Base-by-base conservation (phyloP, 1,140 invertebrate genomes). In the Zaprionus taronus region DNA sequence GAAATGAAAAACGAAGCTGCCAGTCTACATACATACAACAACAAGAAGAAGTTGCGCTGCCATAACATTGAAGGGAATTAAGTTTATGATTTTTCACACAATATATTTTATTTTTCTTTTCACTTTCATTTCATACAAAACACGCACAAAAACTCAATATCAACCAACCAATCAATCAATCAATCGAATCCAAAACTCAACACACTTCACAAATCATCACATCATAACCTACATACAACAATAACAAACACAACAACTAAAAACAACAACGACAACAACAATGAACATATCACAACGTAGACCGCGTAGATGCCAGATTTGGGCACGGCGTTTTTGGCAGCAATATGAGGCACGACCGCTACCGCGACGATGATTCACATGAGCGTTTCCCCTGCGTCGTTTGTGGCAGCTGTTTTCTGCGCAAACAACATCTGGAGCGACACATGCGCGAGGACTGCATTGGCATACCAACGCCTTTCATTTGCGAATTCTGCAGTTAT, bases 391-490 rank as follows among this genome's bases (percentile, higher is more conserved):
- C 86, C 3, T 96, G 96, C 89, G 84, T 92, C 3, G 93, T 94
- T 56, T 96, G 96, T 73, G 94, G 94, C 38, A 94, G 95, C 73
- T 94, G 93, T 51, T 96, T 96, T 83, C 94, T 94, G 76, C 93
- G 95, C n/a, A 96, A 96, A 90, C 95, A 95, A 63, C 95, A 95
- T 11, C 81, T 96, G 58, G 94, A 95, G 72, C 93, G 95, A 3
- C 95, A 96, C 76, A 92, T 95, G 73, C 94, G 94, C 12, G 96
- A 95, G 90, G 95, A 96, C 83, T 96, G 95, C 89, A 92, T 94
- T 34, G 95, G 94, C 58, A 95, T 95, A 34, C 95, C 95, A 67
- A 96, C 96, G 15, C 94, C 94, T 34, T 96, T 96, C 77, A 94
- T 94, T 20, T 96, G 96, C 80, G 94, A 95, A 7, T 94, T 95